Percentiles rank a stretch among this genome's conserved stretches.
Evolutionary conservation across 2,113 vertebrate genomes (phyloP).

Genomic region (Ictidomys tridecemlineatus): DNA sequence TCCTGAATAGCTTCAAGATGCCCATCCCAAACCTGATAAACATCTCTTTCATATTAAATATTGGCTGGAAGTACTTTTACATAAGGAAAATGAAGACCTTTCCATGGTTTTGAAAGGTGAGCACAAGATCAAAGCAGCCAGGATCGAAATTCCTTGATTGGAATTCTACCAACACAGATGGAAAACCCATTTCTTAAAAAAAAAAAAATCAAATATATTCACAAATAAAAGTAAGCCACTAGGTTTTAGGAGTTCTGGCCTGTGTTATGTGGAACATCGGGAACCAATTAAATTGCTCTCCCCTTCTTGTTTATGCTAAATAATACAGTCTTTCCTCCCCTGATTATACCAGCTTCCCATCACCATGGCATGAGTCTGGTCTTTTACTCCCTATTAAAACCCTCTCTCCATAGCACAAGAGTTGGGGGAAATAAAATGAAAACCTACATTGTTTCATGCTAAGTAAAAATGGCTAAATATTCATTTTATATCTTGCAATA

Average conservation of each 20-base stretch:
- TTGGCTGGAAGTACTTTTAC: constrained; percentile 63
- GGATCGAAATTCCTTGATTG: constrained; percentile 56
- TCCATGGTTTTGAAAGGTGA: constrained; percentile 74
- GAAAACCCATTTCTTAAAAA: constrained; percentile 72
- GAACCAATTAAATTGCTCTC: constrained; percentile 76
- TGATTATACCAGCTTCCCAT: constrained; percentile 46
- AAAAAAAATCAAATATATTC: constrained; percentile 79
- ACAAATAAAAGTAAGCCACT: constrained; percentile 76
- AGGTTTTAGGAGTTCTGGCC: constrained; percentile 70
- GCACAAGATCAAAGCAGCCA: constrained; percentile 65
- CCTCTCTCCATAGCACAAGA: background rate
- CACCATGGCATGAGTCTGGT: constrained; percentile 34
- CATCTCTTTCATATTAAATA: constrained; percentile 76
- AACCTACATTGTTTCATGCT: background rate
- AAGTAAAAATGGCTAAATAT: constrained; percentile 31
- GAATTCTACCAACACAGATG: constrained; percentile 60
- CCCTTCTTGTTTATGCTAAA: constrained; percentile 78
- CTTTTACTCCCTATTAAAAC: constrained; percentile 18
- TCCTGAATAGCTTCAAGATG: constrained; percentile 68
- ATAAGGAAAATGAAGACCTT: constrained; percentile 70
- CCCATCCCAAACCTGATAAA: constrained; percentile 71
- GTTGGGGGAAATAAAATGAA: constrained; percentile 21
- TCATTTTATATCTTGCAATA: background rate
- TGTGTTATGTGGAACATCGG: constrained; percentile 59
- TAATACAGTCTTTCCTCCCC: background rate